phyloP scores from a whole-genome alignment of 2,797 vertebrate species.

The Alosa sapidissima region DNA sequence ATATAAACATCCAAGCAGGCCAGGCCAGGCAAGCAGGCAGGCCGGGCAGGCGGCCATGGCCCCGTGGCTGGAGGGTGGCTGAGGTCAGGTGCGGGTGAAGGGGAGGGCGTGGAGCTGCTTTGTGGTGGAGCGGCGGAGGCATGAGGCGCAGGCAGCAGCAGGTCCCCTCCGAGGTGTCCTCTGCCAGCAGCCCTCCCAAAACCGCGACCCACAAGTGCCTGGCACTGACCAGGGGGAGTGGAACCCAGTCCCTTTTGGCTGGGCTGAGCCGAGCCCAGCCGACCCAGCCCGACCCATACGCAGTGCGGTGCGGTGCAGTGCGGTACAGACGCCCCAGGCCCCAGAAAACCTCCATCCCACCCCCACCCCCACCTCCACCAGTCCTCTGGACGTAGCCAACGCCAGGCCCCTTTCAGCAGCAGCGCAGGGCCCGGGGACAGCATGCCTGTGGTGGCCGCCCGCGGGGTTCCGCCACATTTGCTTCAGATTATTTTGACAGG shows the following conservation, averaged over 20 bases:
- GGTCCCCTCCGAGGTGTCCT: slow-evolving; percentile 4
- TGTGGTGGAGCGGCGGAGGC: slow-evolving; percentile 10
- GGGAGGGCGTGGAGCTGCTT: not conserved
- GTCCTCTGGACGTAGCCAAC: slow-evolving; percentile 31
- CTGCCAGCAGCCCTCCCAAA: not conserved
- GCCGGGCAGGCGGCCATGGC: not conserved
- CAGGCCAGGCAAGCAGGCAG: not conserved
- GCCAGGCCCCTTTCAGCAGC: slow-evolving; percentile 37
- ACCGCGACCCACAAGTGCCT: not conserved
- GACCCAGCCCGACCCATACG: not conserved
- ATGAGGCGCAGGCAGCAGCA: slow-evolving; percentile 15
- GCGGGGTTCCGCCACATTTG: slow-evolving; percentile 36
- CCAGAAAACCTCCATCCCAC: not conserved
- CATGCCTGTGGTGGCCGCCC: slow-evolving; percentile 27
- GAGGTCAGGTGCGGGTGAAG: not conserved
- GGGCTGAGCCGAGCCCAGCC: not conserved
- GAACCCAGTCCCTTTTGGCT: not conserved
- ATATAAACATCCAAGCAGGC: not conserved
- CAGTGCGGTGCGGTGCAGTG: not conserved
- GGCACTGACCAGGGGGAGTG: not conserved
- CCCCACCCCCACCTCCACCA: not conserved
- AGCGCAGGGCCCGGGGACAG: slow-evolving; percentile 30
- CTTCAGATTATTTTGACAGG: slow-evolving; percentile 33
- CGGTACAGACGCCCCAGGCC: not conserved
- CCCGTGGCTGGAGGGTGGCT: not conserved